A percentile compares a stretch with the other conserved stretches of the same genome.
Evolutionary conservation across 2,113 vertebrate genomes (phyloP).

Genomic region (Cynocephalus volans): DNA sequence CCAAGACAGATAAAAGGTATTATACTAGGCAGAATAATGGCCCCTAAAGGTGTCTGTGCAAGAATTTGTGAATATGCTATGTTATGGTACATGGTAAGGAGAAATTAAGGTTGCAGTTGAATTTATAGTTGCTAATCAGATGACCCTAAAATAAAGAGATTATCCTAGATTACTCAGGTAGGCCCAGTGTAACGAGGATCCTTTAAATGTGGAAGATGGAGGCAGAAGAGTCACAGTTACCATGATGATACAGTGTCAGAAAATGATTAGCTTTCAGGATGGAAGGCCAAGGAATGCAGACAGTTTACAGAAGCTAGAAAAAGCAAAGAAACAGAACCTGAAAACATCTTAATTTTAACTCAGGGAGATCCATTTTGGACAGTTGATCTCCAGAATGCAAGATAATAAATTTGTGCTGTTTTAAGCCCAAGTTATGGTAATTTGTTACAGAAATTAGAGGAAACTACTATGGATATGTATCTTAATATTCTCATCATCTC

Average conservation of each 20-base stretch:
- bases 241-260: neutral
- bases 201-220: neutral
- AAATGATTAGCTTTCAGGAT: neutral
- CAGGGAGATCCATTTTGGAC: neutral
- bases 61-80: neutral
- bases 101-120: neutral
- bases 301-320: neutral
- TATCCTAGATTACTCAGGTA: neutral
- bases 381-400: neutral
- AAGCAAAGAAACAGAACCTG: neutral
- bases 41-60: neutral
- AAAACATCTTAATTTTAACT: neutral
- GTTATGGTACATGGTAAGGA: neutral
- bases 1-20: neutral
- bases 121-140: neutral
- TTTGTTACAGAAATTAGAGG: neutral
- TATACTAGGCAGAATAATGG: neutral
- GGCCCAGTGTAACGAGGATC: neutral
- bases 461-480: neutral
- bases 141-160: constrained; percentile 19
- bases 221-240: neutral
- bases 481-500: neutral
- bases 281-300: neutral
- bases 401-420: neutral
- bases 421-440: too few species aligned